These are phyloP conservation scores for Aethina tumida DNA, from an alignment of 1,140 invertebrate genomes.

Conservation along the genomic window DNA sequence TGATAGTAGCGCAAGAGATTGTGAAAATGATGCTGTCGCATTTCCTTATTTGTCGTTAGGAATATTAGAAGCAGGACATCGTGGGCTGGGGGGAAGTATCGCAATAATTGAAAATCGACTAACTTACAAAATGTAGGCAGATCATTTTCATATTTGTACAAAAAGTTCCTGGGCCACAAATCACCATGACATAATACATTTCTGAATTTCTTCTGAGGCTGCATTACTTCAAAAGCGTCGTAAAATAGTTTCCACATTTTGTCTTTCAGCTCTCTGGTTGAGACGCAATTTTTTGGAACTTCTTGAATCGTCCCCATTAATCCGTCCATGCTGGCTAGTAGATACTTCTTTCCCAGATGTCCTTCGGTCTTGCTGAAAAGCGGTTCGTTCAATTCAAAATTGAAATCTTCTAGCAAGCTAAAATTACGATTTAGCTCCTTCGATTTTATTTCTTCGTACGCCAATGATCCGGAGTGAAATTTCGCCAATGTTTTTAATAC, in stretches of 20 bases:
- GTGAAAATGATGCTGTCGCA: conserved; percentile 8
- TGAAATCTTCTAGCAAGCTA: too few species aligned
- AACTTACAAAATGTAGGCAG: conserved; percentile 37
- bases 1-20: conserved; percentile 2
- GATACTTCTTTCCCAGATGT: conserved; percentile 32
- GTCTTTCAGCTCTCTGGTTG: conserved; percentile 28
- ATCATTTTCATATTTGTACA: conserved; percentile 42
- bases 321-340: conserved; percentile 36
- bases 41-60: conserved; percentile 5
- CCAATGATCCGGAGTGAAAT: conserved; percentile 18
- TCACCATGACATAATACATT: conserved; percentile 50
- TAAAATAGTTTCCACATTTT: conserved; percentile 30
- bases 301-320: conserved; percentile 38
- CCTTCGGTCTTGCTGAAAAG: conserved; percentile 36
- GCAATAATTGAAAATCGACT: conserved; percentile 51
- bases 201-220: conserved; percentile 38
- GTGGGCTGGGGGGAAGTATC: conserved; percentile 33
- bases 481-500: conserved; percentile 15
- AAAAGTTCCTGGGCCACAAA: conserved; percentile 52
- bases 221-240: conserved; percentile 36
- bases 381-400: conserved; percentile 37
- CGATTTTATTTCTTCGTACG: conserved; percentile 22
- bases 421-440: too few species aligned
- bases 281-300: conserved; percentile 26
- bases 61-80: conserved; percentile 8